Percentiles rank a stretch among this genome's conserved stretches.
These are phyloP conservation scores for Chloromyia formosa DNA, from an alignment of 2,888 invertebrate species.

Conservation along the genomic window DNA sequence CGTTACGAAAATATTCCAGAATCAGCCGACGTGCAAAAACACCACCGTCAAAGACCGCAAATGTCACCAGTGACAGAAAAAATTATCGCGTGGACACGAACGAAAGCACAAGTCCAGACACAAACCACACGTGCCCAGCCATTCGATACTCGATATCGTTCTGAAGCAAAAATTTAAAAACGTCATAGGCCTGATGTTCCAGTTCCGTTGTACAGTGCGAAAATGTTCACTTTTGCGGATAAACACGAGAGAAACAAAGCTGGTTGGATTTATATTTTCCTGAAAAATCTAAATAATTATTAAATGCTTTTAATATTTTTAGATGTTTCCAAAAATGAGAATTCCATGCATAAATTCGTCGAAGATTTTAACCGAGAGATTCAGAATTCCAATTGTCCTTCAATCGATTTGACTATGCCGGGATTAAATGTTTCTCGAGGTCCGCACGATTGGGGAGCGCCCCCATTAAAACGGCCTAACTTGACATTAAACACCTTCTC, in stretches of 20 bases:
- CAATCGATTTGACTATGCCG: background rate
- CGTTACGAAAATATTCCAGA: too few relatives aligned
- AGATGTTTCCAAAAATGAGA: background rate
- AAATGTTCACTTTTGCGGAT: background rate
- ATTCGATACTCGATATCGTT: too few relatives aligned
- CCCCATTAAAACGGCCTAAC: background rate
- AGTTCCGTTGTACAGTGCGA: too few relatives aligned
- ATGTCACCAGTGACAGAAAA: constrained; percentile 22
- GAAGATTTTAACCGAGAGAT: constrained; percentile 20
- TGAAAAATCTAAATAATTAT: background rate
- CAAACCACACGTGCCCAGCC: too few relatives aligned
- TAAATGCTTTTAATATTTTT: background rate
- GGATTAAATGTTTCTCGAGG: background rate
- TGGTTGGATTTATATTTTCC: background rate
- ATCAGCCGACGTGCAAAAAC: too few relatives aligned
- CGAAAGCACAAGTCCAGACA: background rate
- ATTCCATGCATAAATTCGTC: constrained; percentile 40
- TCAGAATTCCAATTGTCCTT: background rate
- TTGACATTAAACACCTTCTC: background rate
- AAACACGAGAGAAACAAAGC: background rate
- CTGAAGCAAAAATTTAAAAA: too few relatives aligned
- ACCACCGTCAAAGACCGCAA: too few relatives aligned
- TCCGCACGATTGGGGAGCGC: background rate
- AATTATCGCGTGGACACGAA: constrained; percentile 37
- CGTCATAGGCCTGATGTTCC: background rate